phyloP scores from a whole-genome alignment of 2,888 invertebrate species.

The Eurois occulta region DNA sequence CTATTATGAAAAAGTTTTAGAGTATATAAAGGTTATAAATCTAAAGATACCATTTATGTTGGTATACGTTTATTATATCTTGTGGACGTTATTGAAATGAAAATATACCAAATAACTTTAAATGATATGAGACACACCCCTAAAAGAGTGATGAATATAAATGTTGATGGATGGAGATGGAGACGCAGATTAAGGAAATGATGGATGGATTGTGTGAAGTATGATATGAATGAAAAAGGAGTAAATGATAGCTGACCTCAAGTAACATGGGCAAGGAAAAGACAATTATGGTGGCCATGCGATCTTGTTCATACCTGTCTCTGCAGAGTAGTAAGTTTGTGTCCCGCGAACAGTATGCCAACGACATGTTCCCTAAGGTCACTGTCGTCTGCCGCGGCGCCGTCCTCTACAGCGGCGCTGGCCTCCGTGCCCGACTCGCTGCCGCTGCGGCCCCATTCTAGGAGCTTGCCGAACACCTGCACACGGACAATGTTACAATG shows the following conservation, averaged over 20 bases:
- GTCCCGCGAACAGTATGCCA: conserved; percentile 98
- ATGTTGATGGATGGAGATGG: too few species aligned
- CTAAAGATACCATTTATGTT: too few species aligned
- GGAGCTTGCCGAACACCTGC: conserved; percentile 97
- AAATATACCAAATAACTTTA: too few species aligned
- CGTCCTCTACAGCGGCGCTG: conserved; percentile 74
- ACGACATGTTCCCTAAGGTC: conserved; percentile 98
- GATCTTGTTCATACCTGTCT: conserved; percentile 92
- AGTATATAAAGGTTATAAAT: too few species aligned
- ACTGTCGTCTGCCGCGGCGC: conserved; percentile 82
- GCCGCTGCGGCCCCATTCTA: conserved; percentile 91
- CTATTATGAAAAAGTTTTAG: too few species aligned
- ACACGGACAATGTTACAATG: neutral
- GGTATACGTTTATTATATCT: too few species aligned
- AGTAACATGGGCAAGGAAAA: too few species aligned
- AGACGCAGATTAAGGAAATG: neutral
- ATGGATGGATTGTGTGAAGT: neutral
- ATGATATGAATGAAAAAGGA: neutral
- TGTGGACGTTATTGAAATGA: too few species aligned
- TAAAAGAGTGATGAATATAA: too few species aligned
- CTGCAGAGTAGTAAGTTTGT: conserved; percentile 97
- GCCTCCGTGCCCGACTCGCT: conserved; percentile 91
- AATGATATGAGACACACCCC: too few species aligned
- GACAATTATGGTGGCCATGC: neutral
- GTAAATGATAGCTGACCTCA: neutral